Conservation (phyloP, 2,113 vertebrate species). For the Xiphias gladius region DNA sequence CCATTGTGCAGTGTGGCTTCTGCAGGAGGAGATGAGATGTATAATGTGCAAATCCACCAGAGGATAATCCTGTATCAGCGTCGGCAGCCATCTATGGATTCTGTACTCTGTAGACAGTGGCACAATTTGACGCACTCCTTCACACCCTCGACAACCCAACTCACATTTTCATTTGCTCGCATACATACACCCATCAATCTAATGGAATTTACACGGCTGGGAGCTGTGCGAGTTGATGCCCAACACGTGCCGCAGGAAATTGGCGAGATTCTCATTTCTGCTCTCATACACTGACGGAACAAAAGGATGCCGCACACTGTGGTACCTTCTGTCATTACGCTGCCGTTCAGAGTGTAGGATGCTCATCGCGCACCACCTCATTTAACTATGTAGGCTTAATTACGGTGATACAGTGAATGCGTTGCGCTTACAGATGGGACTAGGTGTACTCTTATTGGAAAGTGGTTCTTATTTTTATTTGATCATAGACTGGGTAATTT, state of each 20-base stretch:
- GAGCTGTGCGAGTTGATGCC: neutral
- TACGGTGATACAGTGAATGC: conserved; percentile 28
- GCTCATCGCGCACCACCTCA: conserved; percentile 27
- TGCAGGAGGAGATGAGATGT: conserved; percentile 65
- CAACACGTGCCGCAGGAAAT: conserved; percentile 44
- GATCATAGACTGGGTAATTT: conserved; percentile 55
- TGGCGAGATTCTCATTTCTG: conserved; percentile 33
- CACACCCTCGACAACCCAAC: conserved; percentile 13
- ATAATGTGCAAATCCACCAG: conserved; percentile 64
- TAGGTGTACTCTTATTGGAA: conserved; percentile 42
- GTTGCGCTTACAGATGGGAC: conserved; percentile 11
- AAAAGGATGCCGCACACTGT: neutral
- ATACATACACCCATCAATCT: conserved; percentile 7
- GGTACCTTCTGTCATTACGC: neutral
- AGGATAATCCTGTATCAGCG: conserved; percentile 71
- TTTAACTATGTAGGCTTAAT: conserved; percentile 54
- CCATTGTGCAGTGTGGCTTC: conserved; percentile 44
- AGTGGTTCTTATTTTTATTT: conserved; percentile 55
- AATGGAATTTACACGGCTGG: conserved; percentile 42
- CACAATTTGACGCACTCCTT: conserved; percentile 34
- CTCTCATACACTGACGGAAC: conserved; percentile 6
- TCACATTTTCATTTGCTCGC: conserved; percentile 30
- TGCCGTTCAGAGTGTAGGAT: neutral
- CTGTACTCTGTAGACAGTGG: conserved; percentile 21
- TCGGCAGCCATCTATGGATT: conserved; percentile 57